These are phyloP conservation scores for Rhagonycha fulva DNA, from an alignment of 2,888 invertebrate genomes.

Conservation along the genomic window DNA sequence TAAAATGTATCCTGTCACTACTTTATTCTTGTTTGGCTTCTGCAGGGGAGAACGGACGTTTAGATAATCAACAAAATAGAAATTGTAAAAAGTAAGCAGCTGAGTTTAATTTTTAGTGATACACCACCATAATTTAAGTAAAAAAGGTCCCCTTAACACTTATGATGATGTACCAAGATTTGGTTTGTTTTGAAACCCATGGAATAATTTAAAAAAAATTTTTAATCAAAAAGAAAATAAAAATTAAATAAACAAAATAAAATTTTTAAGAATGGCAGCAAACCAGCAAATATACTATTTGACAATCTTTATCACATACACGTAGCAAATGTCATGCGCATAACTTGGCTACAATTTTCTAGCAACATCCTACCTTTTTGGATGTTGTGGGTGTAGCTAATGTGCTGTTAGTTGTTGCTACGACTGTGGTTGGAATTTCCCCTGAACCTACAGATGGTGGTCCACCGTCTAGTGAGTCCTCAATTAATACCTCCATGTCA, in stretches of 20 bases:
- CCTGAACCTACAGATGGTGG: slow-evolving; percentile 83
- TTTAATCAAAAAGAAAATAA: slow-evolving; percentile 3
- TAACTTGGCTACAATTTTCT: slow-evolving; percentile 10
- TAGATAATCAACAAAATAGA: not conserved
- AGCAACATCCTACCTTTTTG: slow-evolving; percentile 43
- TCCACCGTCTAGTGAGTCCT: slow-evolving; percentile 81
- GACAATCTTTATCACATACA: slow-evolving; percentile 18
- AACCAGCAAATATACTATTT: slow-evolving; percentile 12
- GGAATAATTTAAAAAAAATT: slow-evolving; percentile 23
- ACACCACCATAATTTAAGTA: not conserved
- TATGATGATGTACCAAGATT: not conserved
- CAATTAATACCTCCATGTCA: slow-evolving; percentile 69
- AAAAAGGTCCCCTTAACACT: not conserved
- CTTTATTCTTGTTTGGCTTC: slow-evolving; percentile 71
- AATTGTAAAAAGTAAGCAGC: not conserved
- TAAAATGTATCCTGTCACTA: slow-evolving; percentile 95
- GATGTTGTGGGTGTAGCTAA: slow-evolving; percentile 58
- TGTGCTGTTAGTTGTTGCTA: slow-evolving; percentile 31
- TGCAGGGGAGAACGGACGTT: slow-evolving; percentile 34
- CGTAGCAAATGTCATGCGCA: slow-evolving; percentile 27
- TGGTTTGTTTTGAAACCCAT: slow-evolving; percentile 12
- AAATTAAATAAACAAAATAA: slow-evolving; percentile 5
- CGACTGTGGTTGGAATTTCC: slow-evolving; percentile 64
- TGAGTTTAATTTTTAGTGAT: not conserved
- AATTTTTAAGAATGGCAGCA: slow-evolving; percentile 14